Base-by-base conservation (phyloP, 2,113 vertebrate species). In the Eptatretus burgeri region DNA sequence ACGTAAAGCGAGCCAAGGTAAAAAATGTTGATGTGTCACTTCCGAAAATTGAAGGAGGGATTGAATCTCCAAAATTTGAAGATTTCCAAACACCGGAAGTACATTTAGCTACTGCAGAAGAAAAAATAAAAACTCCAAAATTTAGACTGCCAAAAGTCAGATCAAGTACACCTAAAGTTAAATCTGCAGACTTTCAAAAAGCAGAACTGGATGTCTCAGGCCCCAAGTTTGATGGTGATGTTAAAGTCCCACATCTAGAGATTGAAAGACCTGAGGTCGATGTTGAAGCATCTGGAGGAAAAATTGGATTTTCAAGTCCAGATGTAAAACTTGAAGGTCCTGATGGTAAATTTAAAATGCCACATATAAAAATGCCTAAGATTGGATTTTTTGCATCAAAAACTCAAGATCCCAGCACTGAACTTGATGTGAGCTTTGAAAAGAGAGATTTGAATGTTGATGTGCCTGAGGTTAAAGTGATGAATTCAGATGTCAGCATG, bases 401-500 rank as follows among this genome's bases (percentile, higher is more conserved):
- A 60, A 11, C 20, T 11, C n/a, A 60, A 60, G 20, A 20, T 60
- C n/a, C 56, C 56, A 20, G 20, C 56, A 13, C 12, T 10, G 20
- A 60, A 17, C n/a, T 60, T 60, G 56, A 60, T 60, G 56, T 60
- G 20, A 60, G 74, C 65, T 66, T 66, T 2, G 69, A 68, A 66
- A 67, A 65, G 11, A 70, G 70, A 69, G 74, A 75, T 7, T 67
- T 69, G 51, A 79, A 74, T 62, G 65, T 78, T 1, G 82, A 75
- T 67, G 77, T 77, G 70, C 63, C 76, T n/a, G 77, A 74, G 72
- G 70, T 80, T 7, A 82, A 80, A 73, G 75, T 79, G 66, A 78
- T 78, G 1, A 77, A 73, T 13, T 80, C 82, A 68, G 77, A 78
- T 66, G 66, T 77, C 9, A 76, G 73, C 66, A 78, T 76, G 50